Percentiles rank a stretch among this genome's conserved stretches.
Conservation (phyloP, 2,797 vertebrate genomes). For the Dipus sagitta region DNA sequence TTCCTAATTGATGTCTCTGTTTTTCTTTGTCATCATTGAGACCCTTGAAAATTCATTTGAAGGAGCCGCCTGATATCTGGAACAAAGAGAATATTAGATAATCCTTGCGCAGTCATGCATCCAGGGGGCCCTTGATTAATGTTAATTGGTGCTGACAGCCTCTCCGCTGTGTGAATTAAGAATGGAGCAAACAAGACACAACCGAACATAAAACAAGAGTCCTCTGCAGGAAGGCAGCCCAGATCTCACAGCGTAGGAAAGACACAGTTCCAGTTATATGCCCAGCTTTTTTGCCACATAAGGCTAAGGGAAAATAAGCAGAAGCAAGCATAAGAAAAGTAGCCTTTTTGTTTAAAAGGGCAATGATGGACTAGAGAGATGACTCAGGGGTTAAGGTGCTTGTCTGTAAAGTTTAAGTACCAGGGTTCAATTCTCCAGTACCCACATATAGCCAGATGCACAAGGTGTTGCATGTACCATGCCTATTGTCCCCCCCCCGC, state of each 20-base stretch:
- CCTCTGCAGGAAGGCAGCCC: conserved; percentile 32
- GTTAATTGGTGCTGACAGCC: conserved; percentile 72
- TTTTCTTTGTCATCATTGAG: conserved; percentile 48
- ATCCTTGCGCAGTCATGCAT: neutral
- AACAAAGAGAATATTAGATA: conserved; percentile 80
- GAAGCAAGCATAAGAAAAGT: neutral
- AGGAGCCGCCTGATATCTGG: conserved; percentile 59
- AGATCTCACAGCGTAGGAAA: conserved; percentile 5
- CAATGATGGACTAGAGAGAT: too few relatives aligned
- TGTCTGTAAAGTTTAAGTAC: too few relatives aligned
- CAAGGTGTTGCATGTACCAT: too few relatives aligned
- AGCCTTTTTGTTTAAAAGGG: neutral
- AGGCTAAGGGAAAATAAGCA: neutral
- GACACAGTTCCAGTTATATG: neutral
- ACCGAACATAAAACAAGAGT: conserved; percentile 59
- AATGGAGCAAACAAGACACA: conserved; percentile 50
- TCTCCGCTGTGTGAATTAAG: conserved; percentile 68
- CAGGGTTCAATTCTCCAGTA: too few relatives aligned
- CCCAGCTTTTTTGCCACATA: conserved; percentile 15
- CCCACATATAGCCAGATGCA: too few relatives aligned
- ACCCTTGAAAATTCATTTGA: conserved; percentile 78
- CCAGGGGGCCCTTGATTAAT: conserved; percentile 67
- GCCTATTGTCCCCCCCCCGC: too few relatives aligned
- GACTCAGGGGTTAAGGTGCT: too few relatives aligned
- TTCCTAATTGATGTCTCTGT: conserved; percentile 55